Conservation (phyloP, 2,888 invertebrate genomes). For the Melanotus villosus region DNA sequence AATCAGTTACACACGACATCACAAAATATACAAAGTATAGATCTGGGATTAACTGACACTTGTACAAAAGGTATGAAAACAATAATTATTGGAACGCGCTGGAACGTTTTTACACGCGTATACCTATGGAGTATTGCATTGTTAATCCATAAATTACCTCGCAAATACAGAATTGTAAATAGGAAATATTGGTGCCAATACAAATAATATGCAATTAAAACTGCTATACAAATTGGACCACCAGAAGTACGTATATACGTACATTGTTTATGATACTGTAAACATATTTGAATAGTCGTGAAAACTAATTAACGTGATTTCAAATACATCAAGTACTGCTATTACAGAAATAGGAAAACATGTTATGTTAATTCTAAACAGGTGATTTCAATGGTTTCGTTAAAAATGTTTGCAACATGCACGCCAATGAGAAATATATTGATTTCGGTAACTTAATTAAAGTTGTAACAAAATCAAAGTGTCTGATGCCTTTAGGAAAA, state of each 20-base stretch:
- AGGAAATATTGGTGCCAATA: no score
- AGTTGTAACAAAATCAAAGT: not conserved
- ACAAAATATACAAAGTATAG: no score
- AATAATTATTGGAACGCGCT: no score
- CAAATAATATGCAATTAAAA: no score
- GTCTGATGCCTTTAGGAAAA: not conserved
- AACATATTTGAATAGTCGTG: no score
- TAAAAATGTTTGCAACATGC: not conserved
- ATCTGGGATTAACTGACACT: no score
- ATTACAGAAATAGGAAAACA: not conserved
- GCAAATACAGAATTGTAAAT: no score
- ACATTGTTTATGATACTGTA: not conserved
- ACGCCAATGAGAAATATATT: conserved; percentile 1
- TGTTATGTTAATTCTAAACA: not conserved
- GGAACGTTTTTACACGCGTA: no score
- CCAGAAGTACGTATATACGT: not conserved
- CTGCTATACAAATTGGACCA: not conserved
- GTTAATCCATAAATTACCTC: no score
- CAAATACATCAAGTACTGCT: not conserved
- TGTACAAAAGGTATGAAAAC: no score
- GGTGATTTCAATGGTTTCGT: not conserved
- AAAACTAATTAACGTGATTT: not conserved
- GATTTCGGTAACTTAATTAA: not conserved
- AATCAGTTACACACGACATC: no score
- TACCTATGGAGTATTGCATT: no score